Conservation (phyloP, 2,888 invertebrate species). For the Sisyra terminalis region DNA sequence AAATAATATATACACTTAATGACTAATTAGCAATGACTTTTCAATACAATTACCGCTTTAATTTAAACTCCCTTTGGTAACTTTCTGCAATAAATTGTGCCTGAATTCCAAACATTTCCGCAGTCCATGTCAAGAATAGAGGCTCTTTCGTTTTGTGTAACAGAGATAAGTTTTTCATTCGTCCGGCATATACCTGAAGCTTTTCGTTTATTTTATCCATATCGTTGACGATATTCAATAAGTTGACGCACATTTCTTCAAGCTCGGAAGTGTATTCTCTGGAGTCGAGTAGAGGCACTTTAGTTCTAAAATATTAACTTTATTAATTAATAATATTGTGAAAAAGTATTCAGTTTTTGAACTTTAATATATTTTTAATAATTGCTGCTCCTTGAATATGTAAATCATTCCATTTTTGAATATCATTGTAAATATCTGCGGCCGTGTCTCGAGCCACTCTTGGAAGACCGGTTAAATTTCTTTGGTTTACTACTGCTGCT, state of each 20-base stretch:
- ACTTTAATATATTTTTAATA: slow-evolving; percentile 24
- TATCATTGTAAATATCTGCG: slow-evolving; percentile 33
- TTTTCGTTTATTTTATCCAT: slow-evolving; percentile 16
- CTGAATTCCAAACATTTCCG: slow-evolving; percentile 17
- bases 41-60: slow-evolving; percentile 15
- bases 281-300: neutral
- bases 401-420: slow-evolving; percentile 33
- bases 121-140: slow-evolving; percentile 22
- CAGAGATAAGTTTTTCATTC: slow-evolving; percentile 21
- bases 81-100: slow-evolving; percentile 19
- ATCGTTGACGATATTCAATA: slow-evolving; percentile 17
- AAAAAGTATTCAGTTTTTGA: no score
- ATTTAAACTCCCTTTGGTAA: slow-evolving; percentile 26
- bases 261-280: slow-evolving; percentile 10
- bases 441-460: slow-evolving; percentile 35
- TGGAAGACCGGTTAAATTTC: slow-evolving; percentile 37
- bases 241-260: slow-evolving; percentile 15
- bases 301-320: neutral
- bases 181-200: slow-evolving; percentile 17
- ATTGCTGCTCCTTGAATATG: slow-evolving; percentile 27
- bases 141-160: slow-evolving; percentile 19
- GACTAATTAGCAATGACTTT: no score
- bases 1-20: no score
- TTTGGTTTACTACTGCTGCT: slow-evolving; percentile 21
- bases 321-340: no score